Evolutionary conservation across 2,113 vertebrate species (phyloP).

Genomic region (Sphyrna mokarran): DNA sequence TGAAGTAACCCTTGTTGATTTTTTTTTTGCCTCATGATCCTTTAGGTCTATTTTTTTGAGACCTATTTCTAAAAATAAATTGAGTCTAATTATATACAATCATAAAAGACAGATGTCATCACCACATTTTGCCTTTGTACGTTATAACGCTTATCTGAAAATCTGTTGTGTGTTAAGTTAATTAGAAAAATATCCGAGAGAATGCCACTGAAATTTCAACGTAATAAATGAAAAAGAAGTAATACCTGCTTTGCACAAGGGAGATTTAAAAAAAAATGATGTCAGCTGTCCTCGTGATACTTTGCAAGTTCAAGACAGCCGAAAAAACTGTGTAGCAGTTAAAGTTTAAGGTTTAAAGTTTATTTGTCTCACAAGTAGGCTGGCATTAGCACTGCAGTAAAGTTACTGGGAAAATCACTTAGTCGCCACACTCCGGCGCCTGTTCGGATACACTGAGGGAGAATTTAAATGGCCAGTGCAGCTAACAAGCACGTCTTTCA

Average conservation of each 20-base stretch:
- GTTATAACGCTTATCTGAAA: not conserved
- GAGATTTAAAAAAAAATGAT: not conserved
- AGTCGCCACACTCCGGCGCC: no score
- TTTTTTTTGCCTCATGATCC: not conserved
- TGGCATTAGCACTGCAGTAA: no score
- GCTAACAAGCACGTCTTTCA: no score
- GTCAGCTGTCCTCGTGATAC: not conserved
- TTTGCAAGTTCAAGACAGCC: not conserved
- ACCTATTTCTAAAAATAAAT: constrained; percentile 26
- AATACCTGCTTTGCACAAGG: constrained; percentile 2
- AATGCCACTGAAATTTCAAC: constrained; percentile 23
- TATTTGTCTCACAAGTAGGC: no score
- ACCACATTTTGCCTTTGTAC: constrained; percentile 21
- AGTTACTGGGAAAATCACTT: no score
- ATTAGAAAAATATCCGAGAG: not conserved
- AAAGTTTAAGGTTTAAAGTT: no score
- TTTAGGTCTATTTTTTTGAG: not conserved
- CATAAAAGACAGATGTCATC: constrained; percentile 15
- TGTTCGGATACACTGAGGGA: no score
- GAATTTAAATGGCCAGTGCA: no score
- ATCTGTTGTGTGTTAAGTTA: not conserved
- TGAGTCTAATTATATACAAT: not conserved
- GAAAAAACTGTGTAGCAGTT: not conserved
- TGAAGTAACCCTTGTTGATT: not conserved
- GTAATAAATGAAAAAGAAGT: not conserved